Conservation (phyloP, 2,113 vertebrate genomes). For the Ameiurus melas region DNA sequence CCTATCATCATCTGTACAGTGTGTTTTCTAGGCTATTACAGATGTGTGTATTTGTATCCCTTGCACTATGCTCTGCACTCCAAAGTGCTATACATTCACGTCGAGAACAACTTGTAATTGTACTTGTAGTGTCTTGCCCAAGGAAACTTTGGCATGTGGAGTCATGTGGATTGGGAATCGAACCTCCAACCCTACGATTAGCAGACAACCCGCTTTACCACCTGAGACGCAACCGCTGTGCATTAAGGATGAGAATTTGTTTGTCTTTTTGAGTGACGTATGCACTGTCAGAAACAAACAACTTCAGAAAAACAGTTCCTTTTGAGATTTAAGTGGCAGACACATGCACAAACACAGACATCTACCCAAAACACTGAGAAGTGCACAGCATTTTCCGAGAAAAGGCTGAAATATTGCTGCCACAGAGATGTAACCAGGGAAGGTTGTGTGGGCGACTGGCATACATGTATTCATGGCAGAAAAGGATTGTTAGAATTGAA, state of each 20-base stretch:
- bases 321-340: slow-evolving; percentile 31
- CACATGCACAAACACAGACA: slow-evolving; percentile 11
- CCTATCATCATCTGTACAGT: too few species aligned
- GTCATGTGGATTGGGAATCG: too few species aligned
- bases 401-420: slow-evolving; percentile 29
- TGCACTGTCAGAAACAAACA: background rate
- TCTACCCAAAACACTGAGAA: slow-evolving; percentile 8
- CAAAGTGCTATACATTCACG: too few species aligned
- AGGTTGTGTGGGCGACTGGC: slow-evolving; percentile 32
- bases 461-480: slow-evolving; percentile 25
- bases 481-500: slow-evolving; percentile 34
- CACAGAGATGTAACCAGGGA: slow-evolving; percentile 20
- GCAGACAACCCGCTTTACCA: too few species aligned
- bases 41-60: too few species aligned
- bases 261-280: background rate
- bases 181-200: too few species aligned
- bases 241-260: background rate
- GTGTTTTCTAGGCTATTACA: too few species aligned
- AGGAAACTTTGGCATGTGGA: too few species aligned
- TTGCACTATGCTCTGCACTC: too few species aligned
- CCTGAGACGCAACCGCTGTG: too few species aligned
- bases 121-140: too few species aligned
- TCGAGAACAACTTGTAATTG: too few species aligned
- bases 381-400: slow-evolving; percentile 4
- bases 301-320: slow-evolving; percentile 31